These are phyloP conservation scores for Cephalophus harveyi DNA, from an alignment of 2,113 vertebrate species.

Conservation along the genomic window DNA sequence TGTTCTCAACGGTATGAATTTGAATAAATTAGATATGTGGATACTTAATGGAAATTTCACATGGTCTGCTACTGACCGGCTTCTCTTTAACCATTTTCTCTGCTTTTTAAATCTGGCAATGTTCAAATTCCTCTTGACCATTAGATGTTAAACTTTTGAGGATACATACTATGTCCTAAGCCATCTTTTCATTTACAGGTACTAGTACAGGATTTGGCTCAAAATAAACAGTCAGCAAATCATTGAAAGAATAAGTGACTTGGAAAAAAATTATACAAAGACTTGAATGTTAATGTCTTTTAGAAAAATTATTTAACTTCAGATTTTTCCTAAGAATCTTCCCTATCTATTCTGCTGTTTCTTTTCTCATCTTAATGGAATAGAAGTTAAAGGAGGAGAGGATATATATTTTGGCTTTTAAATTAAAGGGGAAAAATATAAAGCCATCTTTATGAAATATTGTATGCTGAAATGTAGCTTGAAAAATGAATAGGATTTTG, in stretches of 20 bases:
- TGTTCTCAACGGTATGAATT: neutral
- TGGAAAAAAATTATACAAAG: neutral
- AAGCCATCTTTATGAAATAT: neutral
- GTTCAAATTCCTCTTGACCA: neutral
- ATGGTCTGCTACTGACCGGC: neutral
- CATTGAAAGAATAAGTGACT: neutral
- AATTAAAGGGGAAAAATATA: neutral
- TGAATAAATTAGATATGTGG: neutral
- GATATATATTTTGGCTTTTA: neutral
- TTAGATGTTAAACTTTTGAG: neutral
- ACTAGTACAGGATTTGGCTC: neutral
- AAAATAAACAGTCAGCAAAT: constrained; percentile 29
- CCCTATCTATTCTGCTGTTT: neutral
- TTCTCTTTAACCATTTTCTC: neutral
- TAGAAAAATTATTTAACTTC: neutral
- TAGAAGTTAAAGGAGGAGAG: neutral
- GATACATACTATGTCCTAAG: neutral
- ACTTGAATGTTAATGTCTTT: constrained; percentile 16
- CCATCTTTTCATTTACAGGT: neutral
- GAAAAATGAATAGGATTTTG: neutral
- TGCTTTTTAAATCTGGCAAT: neutral
- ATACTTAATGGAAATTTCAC: neutral
- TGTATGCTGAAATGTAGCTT: neutral
- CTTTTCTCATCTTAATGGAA: neutral
- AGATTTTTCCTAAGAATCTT: neutral